Evolutionary conservation across 2,113 vertebrate species (phyloP).

Genomic region (Leptosomus discolor): DNA sequence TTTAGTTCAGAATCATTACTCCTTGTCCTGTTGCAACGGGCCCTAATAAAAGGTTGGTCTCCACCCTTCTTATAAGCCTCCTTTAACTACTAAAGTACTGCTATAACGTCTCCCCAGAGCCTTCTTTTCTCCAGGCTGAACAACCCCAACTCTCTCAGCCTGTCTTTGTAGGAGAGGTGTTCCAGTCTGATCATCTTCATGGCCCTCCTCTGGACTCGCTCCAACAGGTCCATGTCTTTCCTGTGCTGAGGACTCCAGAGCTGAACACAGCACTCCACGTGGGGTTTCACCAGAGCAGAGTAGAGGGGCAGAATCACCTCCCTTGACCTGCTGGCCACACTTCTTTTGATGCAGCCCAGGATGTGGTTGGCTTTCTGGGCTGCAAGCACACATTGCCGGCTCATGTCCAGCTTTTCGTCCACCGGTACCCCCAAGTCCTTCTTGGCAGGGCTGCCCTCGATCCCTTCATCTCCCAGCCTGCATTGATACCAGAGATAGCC

Average conservation of each 20-base stretch:
- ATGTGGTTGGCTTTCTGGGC: too few relatives aligned
- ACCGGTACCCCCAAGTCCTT: too few relatives aligned
- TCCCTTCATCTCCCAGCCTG: too few relatives aligned
- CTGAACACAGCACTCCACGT: background rate
- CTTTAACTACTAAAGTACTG: background rate
- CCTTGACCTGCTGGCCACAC: too few relatives aligned
- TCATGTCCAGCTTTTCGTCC: background rate
- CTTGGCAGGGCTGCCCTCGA: too few relatives aligned
- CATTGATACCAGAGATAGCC: too few relatives aligned
- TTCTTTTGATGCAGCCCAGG: too few relatives aligned
- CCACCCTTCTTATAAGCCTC: background rate
- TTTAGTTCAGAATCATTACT: too few relatives aligned
- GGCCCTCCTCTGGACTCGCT: background rate
- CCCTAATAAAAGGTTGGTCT: background rate
- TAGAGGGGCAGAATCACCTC: background rate
- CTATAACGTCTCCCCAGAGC: background rate
- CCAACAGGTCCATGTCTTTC: background rate
- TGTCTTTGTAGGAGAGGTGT: too few relatives aligned
- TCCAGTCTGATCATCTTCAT: background rate
- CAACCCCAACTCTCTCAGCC: background rate
- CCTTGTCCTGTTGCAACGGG: background rate
- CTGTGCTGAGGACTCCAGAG: background rate
- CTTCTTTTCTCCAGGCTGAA: background rate
- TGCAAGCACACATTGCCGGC: background rate
- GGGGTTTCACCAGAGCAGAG: background rate